Conservation (phyloP, 2,888 invertebrate genomes). For the Alviniconcha strummeri region DNA sequence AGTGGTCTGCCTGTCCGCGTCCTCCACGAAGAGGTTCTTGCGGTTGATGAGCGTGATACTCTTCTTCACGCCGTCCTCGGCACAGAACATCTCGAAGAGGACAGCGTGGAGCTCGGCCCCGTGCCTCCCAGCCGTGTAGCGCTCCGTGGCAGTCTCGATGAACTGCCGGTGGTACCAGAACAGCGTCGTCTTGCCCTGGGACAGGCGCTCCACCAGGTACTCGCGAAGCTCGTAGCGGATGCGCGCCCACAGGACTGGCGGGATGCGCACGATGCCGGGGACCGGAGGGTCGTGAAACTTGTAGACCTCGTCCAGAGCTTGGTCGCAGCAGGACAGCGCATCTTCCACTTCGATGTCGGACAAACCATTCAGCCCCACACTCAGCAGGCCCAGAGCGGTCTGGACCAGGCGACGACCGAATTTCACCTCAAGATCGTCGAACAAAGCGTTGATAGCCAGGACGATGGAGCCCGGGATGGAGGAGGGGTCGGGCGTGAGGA, state of each 20-base stretch:
- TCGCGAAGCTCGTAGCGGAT: constrained; percentile 63
- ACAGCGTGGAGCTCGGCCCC: constrained; percentile 54
- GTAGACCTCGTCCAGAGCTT: constrained; percentile 66
- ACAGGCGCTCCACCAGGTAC: constrained; percentile 64
- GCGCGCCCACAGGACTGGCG: constrained; percentile 66
- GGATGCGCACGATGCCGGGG: constrained; percentile 64
- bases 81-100: constrained; percentile 56
- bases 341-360: constrained; percentile 69
- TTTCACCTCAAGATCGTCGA: constrained; percentile 61
- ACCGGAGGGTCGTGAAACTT: constrained; percentile 70
- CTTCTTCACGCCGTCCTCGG: constrained; percentile 56
- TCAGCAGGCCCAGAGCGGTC: constrained; percentile 64
- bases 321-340: constrained; percentile 67
- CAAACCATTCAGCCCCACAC: constrained; percentile 64
- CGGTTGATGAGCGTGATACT: constrained; percentile 58
- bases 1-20: constrained; percentile 65
- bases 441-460: constrained; percentile 60
- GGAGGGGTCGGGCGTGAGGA: constrained; percentile 44
- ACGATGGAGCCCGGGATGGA: constrained; percentile 53
- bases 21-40: constrained; percentile 52
- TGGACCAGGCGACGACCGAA: constrained; percentile 60
- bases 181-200: constrained; percentile 63
- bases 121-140: constrained; percentile 50
- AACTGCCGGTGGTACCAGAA: constrained; percentile 71
- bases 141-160: constrained; percentile 58